Evolutionary conservation across 2,113 vertebrate species (phyloP).

Genomic region (Fukomys damarensis): DNA sequence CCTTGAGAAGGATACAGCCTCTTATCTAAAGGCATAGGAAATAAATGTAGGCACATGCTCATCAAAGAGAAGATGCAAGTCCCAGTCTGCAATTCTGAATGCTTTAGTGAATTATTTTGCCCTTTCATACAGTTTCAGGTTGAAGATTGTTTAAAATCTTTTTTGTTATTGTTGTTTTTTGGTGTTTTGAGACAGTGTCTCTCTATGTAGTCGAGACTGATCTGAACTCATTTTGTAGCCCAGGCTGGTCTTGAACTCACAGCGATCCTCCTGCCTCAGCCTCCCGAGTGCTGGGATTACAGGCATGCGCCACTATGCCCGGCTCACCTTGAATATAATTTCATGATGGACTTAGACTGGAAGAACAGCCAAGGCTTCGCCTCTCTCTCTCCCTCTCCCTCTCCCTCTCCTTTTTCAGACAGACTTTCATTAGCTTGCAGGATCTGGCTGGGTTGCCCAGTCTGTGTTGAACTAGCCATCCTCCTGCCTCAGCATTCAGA

Average conservation of each 20-base stretch:
- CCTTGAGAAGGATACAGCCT: conserved; percentile 93
- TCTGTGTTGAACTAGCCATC: background rate
- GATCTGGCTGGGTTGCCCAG: background rate
- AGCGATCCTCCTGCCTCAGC: too few relatives aligned
- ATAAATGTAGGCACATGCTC: conserved; percentile 94
- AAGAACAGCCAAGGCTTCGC: conserved; percentile 94
- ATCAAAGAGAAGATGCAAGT: conserved; percentile 91
- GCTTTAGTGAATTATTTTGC: conserved; percentile 88
- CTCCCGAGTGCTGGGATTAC: too few relatives aligned
- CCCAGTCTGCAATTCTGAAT: conserved; percentile 91
- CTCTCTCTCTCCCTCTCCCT: conserved; percentile 87
- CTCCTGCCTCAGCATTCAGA: background rate
- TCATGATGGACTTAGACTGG: conserved; percentile 90
- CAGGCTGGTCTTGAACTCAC: too few relatives aligned
- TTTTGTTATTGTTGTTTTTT: too few relatives aligned
- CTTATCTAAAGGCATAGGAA: conserved; percentile 96
- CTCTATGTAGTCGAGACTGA: too few relatives aligned
- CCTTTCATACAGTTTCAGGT: conserved; percentile 91
- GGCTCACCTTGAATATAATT: conserved; percentile 92
- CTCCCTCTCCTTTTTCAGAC: background rate
- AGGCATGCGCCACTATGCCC: too few relatives aligned
- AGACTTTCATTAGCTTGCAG: background rate
- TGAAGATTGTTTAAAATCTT: conserved; percentile 92
- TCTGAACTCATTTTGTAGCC: too few relatives aligned
- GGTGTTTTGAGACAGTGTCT: too few relatives aligned